phyloP scores from a whole-genome alignment of 2,888 invertebrate species.

The Cephus nigrinus region DNA sequence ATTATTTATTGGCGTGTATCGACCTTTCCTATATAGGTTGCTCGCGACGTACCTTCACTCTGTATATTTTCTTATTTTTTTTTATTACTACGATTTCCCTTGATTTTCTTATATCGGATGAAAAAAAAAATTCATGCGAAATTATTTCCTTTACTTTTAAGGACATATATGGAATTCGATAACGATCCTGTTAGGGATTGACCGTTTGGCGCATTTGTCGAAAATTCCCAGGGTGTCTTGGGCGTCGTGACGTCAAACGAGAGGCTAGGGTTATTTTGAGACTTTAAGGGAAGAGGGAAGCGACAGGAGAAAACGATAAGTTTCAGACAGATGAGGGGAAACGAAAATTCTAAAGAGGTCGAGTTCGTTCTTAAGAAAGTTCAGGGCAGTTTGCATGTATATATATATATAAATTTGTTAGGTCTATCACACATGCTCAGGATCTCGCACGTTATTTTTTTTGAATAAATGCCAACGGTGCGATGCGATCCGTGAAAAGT shows the following conservation, averaged over 20 bases:
- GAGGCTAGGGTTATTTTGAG: constrained; percentile 44
- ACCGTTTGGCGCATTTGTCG: constrained; percentile 17
- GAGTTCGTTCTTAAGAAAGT: constrained; percentile 7
- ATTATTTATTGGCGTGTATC: constrained; percentile 43
- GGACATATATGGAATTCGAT: not conserved
- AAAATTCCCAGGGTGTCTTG: constrained; percentile 19
- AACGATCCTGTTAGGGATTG: not conserved
- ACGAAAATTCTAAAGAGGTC: constrained; percentile 17
- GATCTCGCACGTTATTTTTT: not conserved
- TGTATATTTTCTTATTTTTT: not conserved
- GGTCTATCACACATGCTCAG: not conserved
- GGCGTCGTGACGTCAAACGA: constrained; percentile 48
- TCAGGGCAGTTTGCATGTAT: constrained; percentile 5
- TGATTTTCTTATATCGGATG: not conserved
- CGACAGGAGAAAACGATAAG: not conserved
- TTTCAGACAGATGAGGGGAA: not conserved
- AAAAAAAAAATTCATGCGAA: not conserved
- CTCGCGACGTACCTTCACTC: constrained; percentile 19
- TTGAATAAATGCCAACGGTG: not conserved
- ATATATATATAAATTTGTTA: too few species aligned
- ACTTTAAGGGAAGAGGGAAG: constrained; percentile 13
- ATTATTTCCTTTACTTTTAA: not conserved
- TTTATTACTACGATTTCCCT: not conserved
- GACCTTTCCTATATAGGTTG: constrained; percentile 31
- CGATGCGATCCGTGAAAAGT: not conserved